Evolutionary conservation across 2,113 vertebrate genomes (phyloP), one percentile per base, ranked within the genome.

Genomic region (Cyprinodon tularosa): DNA sequence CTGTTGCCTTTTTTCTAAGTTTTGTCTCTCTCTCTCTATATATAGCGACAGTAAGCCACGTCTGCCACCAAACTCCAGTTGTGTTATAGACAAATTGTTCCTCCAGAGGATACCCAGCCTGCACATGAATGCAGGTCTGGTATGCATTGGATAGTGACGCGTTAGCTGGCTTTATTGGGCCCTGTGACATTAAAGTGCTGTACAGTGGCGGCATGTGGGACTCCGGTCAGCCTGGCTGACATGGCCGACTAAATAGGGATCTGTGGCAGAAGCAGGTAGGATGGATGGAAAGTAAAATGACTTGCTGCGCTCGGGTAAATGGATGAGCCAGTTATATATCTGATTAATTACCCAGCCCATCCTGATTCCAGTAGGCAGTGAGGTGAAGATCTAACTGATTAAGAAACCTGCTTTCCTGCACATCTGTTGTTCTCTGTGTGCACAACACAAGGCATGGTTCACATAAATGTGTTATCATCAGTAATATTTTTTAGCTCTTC

Each of bases 251-350:
- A 84, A 85, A 85, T 86, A 76, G 78, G 71, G 80, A 85, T 85
- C 76, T 87, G 82, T 45, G 62, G 57, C 77, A 17, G 65, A 71
- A 83, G 77, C 72, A 50, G 76, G 77, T 77, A 61, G 77, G 79
- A 76, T 61, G 73, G 81, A 83, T 88, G 20, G 77, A 86, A 82
- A 84, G 81, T 17, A 81, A 89, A 86, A 91, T 88, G 69, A 85
- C 82, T 78, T 72, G 77, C 38, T 63, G 14, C 70, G 73, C 66
- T 83, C 81, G 74, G 88, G 83, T 86, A 89, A 82, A 82, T 84
- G 83, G 73, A 83, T 65, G 42, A 84, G 78, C 53, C 81, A 45
- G 79, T 64, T 81, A 87, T 72, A 66, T 77, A 87, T 88, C 68
- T 63, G 84, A 90, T 82, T 80, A 88, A 76, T 75, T 75, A 71